Base-by-base conservation (phyloP, 2,797 vertebrate species). In the Microctenopoma lineatum region DNA sequence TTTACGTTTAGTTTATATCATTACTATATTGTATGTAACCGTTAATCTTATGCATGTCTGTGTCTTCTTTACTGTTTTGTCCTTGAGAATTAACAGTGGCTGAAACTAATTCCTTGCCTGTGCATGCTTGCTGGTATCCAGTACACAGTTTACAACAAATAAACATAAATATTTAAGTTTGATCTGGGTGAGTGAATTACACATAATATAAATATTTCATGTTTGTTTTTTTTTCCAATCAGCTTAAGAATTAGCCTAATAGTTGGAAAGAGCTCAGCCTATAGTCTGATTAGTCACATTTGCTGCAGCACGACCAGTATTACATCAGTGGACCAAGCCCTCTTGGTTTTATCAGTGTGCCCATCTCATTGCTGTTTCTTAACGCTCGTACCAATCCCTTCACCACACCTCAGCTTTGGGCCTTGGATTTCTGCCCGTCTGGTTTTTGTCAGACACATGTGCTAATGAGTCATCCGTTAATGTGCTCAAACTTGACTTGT, bases 341-440 rank as follows among this genome's bases (percentile, higher is more conserved):
- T 56, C 2, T 55, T 34, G 3, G 46, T 13, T 54, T 70, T 46
- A 73, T 73, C 70, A 67, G 4, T 56, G 26, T 15, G 36, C 21
- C 60, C 9, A 0, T 67, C 66, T 48, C 44, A 39, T 75, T 3
- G 32, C 5, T 7, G 57, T 79, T 84, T 70, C 57, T 26, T 42
- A 32, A 73, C 57, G 47, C 47, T 82, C 50, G 70, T 38, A 5
- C 45, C 50, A 59, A 54, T 68, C 26, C 57, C 25, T 25, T 0
- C n/a, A 18, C 79, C 80, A 77, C 85, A 18, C 88, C 91, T 77
- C 70, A 58, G 66, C 84, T 78, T 55, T 59, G 56, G 83, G 78
- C 77, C 27, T 61, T 8, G n/a, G 59, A 76, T 80, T 81, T 89
- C 67, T 72, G 84, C 66, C 58, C 18, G 64, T 79, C 89, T 84